phyloP scores from a whole-genome alignment of 2,113 vertebrate species.

The Toxostoma redivivum region DNA sequence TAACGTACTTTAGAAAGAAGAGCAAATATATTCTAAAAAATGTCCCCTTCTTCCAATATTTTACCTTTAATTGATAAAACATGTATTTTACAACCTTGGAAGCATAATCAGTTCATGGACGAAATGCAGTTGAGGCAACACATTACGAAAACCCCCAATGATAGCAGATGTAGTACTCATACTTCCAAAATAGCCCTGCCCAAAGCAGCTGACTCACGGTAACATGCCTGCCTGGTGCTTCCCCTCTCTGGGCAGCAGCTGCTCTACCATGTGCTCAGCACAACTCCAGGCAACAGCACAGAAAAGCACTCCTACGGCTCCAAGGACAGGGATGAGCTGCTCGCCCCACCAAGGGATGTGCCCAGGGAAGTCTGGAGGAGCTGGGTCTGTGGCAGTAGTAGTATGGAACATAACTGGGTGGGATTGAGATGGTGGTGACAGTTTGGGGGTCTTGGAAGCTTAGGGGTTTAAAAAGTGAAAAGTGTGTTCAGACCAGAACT shows the following conservation, averaged over 20 bases:
- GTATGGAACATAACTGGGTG: neutral
- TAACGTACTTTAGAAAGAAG: neutral
- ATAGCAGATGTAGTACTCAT: slow-evolving; percentile 30
- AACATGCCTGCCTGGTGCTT: neutral
- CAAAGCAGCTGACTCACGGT: slow-evolving; percentile 59
- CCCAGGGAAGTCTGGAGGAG: neutral
- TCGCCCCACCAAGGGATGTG: rapidly evolving
- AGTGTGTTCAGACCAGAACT: neutral
- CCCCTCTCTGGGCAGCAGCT: neutral
- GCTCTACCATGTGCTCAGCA: slow-evolving; percentile 25
- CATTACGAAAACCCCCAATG: neutral
- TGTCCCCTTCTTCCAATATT: neutral
- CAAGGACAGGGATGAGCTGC: neutral
- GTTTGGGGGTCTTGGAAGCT: neutral
- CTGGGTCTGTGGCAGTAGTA: neutral
- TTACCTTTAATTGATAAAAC: neutral
- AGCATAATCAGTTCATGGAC: neutral
- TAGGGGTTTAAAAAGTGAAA: neutral
- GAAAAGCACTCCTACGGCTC: neutral
- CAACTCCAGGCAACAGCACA: neutral
- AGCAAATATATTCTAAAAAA: neutral
- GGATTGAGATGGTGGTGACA: neutral
- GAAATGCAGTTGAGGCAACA: neutral
- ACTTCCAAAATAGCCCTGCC: slow-evolving; percentile 41
- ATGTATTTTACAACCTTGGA: neutral